Evolutionary conservation across 92 coral and sea anemone genomes (phyloP).

Genomic region (Metridium senile): DNA sequence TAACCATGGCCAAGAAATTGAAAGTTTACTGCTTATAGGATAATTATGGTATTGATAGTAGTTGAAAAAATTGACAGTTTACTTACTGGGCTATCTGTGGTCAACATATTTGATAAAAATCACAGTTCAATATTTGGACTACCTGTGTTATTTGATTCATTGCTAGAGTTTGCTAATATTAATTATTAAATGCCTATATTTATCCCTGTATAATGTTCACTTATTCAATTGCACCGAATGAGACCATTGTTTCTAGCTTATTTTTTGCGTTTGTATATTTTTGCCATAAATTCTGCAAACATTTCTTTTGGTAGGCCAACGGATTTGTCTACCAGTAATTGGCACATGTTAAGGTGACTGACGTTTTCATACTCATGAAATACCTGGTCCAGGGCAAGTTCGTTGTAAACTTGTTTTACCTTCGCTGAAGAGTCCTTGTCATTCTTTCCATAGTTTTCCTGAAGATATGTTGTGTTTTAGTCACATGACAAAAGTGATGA

Average conservation of each 20-base stretch:
- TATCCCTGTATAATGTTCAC: too few species aligned
- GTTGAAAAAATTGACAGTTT: too few species aligned
- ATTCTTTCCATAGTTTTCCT: constrained; percentile 89
- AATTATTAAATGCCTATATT: too few species aligned
- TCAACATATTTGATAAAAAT: too few species aligned
- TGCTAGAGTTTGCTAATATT: too few species aligned
- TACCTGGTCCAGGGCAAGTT: constrained; percentile 53
- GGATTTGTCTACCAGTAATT: constrained; percentile 68
- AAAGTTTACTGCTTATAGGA: too few species aligned
- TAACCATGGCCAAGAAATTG: too few species aligned
- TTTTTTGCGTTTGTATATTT: constrained; percentile 90
- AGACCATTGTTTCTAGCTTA: constrained; percentile 63
- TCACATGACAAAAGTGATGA: not conserved
- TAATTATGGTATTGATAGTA: too few species aligned
- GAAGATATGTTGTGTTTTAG: not conserved
- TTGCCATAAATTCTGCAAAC: constrained; percentile 79
- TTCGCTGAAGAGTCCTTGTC: constrained; percentile 58
- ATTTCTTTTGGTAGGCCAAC: constrained; percentile 73
- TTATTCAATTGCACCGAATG: not conserved
- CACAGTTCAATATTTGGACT: too few species aligned
- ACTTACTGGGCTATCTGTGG: too few species aligned
- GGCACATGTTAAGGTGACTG: constrained; percentile 69
- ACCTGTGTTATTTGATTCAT: too few species aligned
- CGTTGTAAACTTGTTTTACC: constrained; percentile 78
- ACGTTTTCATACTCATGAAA: constrained; percentile 70